Base-by-base conservation (phyloP, 2,113 vertebrate genomes). In the Sceloporus undulatus region DNA sequence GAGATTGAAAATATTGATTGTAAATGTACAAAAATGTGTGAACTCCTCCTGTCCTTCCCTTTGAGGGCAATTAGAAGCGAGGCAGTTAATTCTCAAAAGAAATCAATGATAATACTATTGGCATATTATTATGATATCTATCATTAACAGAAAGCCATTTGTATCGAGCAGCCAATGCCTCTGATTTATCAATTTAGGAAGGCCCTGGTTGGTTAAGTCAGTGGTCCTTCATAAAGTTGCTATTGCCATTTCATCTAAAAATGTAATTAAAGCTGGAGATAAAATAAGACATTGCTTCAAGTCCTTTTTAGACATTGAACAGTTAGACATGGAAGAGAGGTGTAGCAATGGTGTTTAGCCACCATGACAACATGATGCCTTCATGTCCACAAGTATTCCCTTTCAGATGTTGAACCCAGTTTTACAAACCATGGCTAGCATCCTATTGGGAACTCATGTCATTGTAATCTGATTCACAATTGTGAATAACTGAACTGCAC, bases 1-100 rank as follows among this genome's bases (percentile, higher is more conserved):
- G 96, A 97, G 98, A 98, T 97, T 97, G 97, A 97, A 98, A 98
- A 95, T 98, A 98, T 98, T 97, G 98, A 98, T 98, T 98, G 97
- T 97, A 98, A 34, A 98, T 98, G 97, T 98, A 97, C 94, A 96
- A 98, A 48, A 98, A 98, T 97, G 97, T 97, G 97, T 98, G 96
- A 97, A 96, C 95, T 97, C 96, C 97, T 96, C 94, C 95, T 95
- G 96, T 95, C 96, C 96, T 96, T 95, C 93, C 96, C 95, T 94
- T 95, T 95, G 52, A 93, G 96, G 96, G 97, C 97, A 97, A 97
- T 97, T 97, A 96, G 95, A 96, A 96, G 88, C 96, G 91, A 94
- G 93, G 94, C 86, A 95, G 96, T 96, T 97, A 96, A 97, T 97
- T 97, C 96, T 95, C 90, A 95, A 92, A 95, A 25, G 9, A 84